Evolutionary conservation across 2,797 vertebrate species (phyloP).

Genomic region (Hipposideros larvatus): DNA sequence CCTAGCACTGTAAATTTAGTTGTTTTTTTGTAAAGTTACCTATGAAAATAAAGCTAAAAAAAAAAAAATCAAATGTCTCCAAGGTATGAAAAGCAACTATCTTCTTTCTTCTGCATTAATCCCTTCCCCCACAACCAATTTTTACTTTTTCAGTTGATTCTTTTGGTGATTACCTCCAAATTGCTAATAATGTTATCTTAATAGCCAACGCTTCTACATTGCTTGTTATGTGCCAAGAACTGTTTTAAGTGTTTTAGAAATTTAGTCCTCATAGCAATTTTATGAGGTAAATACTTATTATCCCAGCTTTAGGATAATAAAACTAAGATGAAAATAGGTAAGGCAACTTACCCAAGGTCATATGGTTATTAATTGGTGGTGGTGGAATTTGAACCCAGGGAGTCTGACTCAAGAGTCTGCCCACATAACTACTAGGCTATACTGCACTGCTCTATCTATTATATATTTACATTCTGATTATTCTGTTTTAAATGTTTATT

Average conservation of each 20-base stretch:
- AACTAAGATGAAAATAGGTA: not conserved
- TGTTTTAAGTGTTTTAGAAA: not conserved
- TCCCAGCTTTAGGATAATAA: not conserved
- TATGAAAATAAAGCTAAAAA: not conserved
- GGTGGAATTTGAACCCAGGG: not conserved
- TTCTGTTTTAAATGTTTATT: not conserved
- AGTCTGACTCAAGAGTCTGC: not conserved
- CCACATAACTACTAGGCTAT: not conserved
- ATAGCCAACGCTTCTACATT: not conserved
- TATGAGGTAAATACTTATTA: not conserved
- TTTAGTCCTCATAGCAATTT: not conserved
- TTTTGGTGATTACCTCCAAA: not conserved
- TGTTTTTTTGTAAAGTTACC: not conserved
- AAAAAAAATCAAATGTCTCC: not conserved
- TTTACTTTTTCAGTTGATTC: not conserved
- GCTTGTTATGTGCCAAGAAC: not conserved
- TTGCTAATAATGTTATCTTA: not conserved
- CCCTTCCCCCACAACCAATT: not conserved
- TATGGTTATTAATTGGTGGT: not conserved
- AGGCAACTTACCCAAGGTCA: not conserved
- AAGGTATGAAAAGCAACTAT: not conserved
- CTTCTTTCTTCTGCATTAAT: not conserved
- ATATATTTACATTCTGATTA: not conserved
- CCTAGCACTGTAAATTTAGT: conserved; percentile 3
- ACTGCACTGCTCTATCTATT: not conserved